These are phyloP conservation scores for Lithobates pipiens DNA, from an alignment of 2,797 vertebrate species.

Conservation along the genomic window DNA sequence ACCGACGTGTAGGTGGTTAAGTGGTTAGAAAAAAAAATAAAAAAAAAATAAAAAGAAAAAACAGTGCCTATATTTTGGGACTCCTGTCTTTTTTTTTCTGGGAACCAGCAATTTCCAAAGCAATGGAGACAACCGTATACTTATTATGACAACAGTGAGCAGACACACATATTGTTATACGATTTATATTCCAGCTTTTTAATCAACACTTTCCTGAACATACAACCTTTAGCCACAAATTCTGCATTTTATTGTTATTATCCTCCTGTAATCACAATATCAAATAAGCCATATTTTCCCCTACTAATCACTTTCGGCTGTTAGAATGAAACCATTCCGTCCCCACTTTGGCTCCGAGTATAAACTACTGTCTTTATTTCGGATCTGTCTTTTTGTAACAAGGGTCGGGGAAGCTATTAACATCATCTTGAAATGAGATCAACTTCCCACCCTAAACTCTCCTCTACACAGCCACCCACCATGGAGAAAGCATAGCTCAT, in stretches of 20 bases:
- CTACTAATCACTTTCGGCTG: slow-evolving; percentile 16
- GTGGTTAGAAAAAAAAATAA: too few species aligned
- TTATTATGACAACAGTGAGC: too few species aligned
- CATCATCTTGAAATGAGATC: slow-evolving; percentile 36
- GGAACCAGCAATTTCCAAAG: too few species aligned
- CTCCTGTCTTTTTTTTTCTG: too few species aligned
- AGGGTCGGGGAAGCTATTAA: slow-evolving; percentile 12
- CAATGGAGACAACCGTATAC: too few species aligned
- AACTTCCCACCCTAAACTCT: slow-evolving; percentile 28
- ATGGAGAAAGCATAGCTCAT: slow-evolving; percentile 3
- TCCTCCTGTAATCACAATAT: slow-evolving; percentile 10
- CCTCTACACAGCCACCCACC: slow-evolving; percentile 24
- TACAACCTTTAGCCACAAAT: slow-evolving; percentile 11
- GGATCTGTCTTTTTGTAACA: background rate
- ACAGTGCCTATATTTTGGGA: too few species aligned
- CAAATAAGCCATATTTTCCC: slow-evolving; percentile 14
- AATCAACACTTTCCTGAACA: slow-evolving; percentile 26
- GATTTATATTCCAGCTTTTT: slow-evolving; percentile 3
- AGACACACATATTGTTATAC: background rate
- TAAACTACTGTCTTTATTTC: slow-evolving; percentile 21
- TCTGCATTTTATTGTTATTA: background rate
- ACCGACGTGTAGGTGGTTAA: too few species aligned
- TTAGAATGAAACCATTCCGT: slow-evolving; percentile 8
- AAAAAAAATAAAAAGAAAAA: too few species aligned
- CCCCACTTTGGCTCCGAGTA: background rate